A percentile compares a stretch with the other conserved stretches of the same genome.
Conservation (phyloP, 37 sponge, comb jelly and placozoan species). For the Cliona cf. orientalis region DNA sequence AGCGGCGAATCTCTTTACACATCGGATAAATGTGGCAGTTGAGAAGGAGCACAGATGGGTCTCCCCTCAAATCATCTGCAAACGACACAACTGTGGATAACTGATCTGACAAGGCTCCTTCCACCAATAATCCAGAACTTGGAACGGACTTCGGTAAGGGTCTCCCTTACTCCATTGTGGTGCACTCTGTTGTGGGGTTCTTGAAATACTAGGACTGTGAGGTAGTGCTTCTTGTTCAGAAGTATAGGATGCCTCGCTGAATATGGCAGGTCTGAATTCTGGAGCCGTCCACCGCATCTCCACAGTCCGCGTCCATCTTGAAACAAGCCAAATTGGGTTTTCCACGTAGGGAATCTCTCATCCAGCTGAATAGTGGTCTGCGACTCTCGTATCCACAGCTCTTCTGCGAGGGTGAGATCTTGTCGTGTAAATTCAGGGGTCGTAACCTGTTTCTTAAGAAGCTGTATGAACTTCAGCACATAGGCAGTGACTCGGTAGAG, state of each 20-base stretch:
- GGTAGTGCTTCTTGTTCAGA: slow-evolving; percentile 1
- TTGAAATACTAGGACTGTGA: slow-evolving; percentile 11
- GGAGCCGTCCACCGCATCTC: slow-evolving; percentile 42
- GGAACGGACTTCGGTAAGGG: slow-evolving; percentile 23
- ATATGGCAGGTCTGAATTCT: slow-evolving; percentile 20
- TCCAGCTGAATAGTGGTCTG: neutral
- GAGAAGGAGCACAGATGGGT: slow-evolving; percentile 14
- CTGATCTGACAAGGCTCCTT: slow-evolving; percentile 2
- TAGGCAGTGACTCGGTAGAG: slow-evolving; percentile 41
- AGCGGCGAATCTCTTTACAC: too few species aligned
- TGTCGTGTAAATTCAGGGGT: neutral
- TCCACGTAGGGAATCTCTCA: neutral
- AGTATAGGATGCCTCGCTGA: slow-evolving; percentile 33
- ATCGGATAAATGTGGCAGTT: slow-evolving; percentile 14
- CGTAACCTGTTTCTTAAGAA: too few species aligned
- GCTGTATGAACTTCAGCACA: neutral
- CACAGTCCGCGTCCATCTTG: neutral
- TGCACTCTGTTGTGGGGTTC: slow-evolving; percentile 5
- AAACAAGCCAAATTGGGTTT: slow-evolving; percentile 15
- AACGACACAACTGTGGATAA: slow-evolving; percentile 8
- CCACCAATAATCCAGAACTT: slow-evolving; percentile 31
- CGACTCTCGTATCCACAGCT: neutral
- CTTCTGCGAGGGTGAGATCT: slow-evolving; percentile 1
- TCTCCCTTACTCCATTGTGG: slow-evolving; percentile 37
- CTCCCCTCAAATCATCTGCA: slow-evolving; percentile 10